A percentile compares a stretch with the other conserved stretches of the same genome.
These are phyloP conservation scores for Lepidiolamprologus cunningtoni DNA, from an alignment of 2,113 vertebrate genomes.

Conservation along the genomic window DNA sequence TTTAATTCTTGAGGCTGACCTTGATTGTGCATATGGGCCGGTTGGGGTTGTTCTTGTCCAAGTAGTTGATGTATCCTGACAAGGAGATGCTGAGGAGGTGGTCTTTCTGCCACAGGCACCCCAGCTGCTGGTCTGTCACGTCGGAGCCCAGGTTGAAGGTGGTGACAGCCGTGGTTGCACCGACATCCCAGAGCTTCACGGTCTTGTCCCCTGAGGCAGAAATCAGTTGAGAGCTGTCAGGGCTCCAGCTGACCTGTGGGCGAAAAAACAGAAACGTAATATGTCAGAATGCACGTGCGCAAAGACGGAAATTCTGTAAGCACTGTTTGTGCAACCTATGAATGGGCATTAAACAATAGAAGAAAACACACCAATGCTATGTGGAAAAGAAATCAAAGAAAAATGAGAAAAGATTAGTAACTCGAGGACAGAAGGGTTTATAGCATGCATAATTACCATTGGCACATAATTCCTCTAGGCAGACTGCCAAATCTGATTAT, in stretches of 20 bases:
- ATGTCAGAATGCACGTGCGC: not conserved
- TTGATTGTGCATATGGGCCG: conserved; percentile 84
- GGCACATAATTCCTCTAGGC: not conserved
- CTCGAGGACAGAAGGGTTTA: not conserved
- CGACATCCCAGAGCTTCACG: conserved; percentile 92
- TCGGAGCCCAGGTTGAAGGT: conserved; percentile 88
- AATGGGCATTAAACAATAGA: not conserved
- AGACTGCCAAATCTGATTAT: not conserved
- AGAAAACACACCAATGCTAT: not conserved
- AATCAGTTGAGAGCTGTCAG: conserved; percentile 86
- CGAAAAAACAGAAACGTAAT: not conserved
- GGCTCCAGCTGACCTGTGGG: conserved; percentile 81
- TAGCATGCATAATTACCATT: not conserved
- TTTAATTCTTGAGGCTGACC: conserved; percentile 61
- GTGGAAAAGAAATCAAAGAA: not conserved
- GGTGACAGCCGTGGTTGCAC: conserved; percentile 72
- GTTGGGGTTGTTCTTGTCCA: conserved; percentile 93
- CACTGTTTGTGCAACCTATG: not conserved
- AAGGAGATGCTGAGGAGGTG: conserved; percentile 87
- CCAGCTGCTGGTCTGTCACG: conserved; percentile 90
- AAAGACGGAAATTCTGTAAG: not conserved
- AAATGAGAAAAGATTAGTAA: not conserved
- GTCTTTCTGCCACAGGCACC: conserved; percentile 93
- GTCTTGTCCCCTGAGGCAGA: conserved; percentile 96
- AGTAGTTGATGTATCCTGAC: conserved; percentile 94